These are phyloP conservation scores for Caenorhabditis afra DNA, from an alignment of 2,888 invertebrate genomes.

Conservation along the genomic window DNA sequence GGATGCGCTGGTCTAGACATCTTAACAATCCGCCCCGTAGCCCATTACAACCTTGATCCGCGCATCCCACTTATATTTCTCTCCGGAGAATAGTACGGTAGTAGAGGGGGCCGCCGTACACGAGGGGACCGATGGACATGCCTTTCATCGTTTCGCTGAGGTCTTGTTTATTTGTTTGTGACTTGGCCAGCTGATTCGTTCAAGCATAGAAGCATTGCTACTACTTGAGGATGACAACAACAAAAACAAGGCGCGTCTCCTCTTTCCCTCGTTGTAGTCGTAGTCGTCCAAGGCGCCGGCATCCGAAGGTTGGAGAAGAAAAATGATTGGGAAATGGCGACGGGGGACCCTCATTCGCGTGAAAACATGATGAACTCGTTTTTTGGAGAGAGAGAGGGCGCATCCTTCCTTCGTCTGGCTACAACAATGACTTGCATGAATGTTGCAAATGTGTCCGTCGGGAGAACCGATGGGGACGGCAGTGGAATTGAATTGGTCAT, in stretches of 20 bases:
- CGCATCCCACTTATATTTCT: neutral
- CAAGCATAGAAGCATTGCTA: constrained; percentile 56
- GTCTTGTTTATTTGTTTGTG: constrained; percentile 57
- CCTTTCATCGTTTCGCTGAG: constrained; percentile 21
- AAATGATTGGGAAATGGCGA: constrained; percentile 2
- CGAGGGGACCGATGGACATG: constrained; percentile 20
- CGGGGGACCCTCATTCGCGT: constrained; percentile 26
- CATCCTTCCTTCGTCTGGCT: neutral
- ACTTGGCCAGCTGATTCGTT: constrained; percentile 57
- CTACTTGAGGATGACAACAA: constrained; percentile 59
- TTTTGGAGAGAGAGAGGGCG: too few species aligned
- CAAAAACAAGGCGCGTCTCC: constrained; percentile 52
- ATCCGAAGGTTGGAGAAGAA: constrained; percentile 2
- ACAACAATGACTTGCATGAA: neutral
- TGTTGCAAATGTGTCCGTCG: constrained; percentile 17
- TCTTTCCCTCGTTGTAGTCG: constrained; percentile 12
- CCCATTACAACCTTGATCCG: constrained; percentile 27
- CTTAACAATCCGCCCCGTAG: constrained; percentile 15
- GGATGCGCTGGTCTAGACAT: constrained; percentile 46
- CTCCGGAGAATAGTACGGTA: constrained; percentile 25
- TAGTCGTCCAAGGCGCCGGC: constrained; percentile 38
- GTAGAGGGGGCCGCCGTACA: constrained; percentile 6
- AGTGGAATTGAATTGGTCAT: constrained; percentile 7
- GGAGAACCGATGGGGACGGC: neutral
- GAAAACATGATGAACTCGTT: constrained; percentile 23